Evolutionary conservation across 2,888 invertebrate genomes (phyloP), one percentile per base, ranked within the genome.

Genomic region (Patella caerulea): DNA sequence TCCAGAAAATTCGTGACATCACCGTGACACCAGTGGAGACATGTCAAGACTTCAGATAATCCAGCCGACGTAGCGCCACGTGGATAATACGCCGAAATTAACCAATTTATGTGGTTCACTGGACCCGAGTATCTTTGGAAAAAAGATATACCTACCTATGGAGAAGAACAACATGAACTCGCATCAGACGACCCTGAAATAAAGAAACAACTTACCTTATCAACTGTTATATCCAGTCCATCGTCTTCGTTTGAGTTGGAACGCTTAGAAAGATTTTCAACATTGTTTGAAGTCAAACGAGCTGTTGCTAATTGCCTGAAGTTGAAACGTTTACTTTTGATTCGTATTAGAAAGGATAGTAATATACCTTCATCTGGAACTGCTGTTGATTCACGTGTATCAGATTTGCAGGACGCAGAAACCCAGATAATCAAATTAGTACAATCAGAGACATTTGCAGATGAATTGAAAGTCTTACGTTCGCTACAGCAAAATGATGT

Each of bases 11-110:
- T 15, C 76, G 79, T 15, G 78, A 86, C 15, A 34, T 17, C 3
- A 74, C 83, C 34, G 69, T 76, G 2, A 71, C 81, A 14, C 54
- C 83, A 85, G 71, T 86, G 84, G 85, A 34, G 54, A 7, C 80
- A 85, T 70, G 75, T 86, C 3, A 52, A 73, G 0, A 78, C 85
- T 7, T 65, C 74, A 12, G 71, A 69, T 12, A 84, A 86, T 72
- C 83, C 83, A n/a, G 86, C 86, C 14, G 85, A 85, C 56, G 54
- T 80, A 65, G 84, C 83, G n/a, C 85, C 84, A 2, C 69, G 85
- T 19, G 81, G 83, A 14, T 71, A 78, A 1, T 5, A 55, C 17
- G 79, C 73, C 9, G 12, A 19, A 3, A 0, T 59, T 29, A 29
- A 29, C 15, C 5, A 59, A 5, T 59, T n/a, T 9, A 59, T 59